Evolutionary conservation across 2,888 invertebrate species (phyloP).

Genomic region (Limnephilus marmoratus): DNA sequence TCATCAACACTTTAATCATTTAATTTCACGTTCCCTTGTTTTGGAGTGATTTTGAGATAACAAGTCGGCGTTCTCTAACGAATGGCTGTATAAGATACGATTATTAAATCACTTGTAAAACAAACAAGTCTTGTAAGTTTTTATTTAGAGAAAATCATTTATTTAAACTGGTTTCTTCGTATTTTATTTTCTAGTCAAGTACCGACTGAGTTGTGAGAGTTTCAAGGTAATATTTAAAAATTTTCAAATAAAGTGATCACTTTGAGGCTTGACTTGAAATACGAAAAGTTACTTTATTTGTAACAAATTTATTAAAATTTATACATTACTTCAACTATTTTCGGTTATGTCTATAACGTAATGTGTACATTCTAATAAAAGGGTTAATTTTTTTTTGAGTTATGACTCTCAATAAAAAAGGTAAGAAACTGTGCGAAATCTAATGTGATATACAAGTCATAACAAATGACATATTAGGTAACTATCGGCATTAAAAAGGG

Average conservation of each 20-base stretch:
- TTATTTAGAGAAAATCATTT: background rate
- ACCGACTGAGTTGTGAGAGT: background rate
- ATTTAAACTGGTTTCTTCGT: background rate
- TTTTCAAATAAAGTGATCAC: background rate
- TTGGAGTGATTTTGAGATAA: background rate
- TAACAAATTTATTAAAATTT: too few species aligned
- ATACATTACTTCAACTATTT: too few species aligned
- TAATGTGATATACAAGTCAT: too few species aligned
- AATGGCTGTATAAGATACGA: background rate
- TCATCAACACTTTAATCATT: slow-evolving; percentile 2
- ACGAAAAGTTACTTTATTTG: too few species aligned
- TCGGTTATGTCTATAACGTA: too few species aligned
- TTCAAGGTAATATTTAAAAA: background rate
- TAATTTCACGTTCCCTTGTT: background rate
- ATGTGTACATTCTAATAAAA: too few species aligned
- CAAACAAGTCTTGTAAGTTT: background rate
- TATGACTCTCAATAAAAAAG: too few species aligned
- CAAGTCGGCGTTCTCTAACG: background rate
- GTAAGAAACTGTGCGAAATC: too few species aligned
- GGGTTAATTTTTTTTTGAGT: too few species aligned
- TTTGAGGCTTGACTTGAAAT: too few species aligned
- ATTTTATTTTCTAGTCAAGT: background rate
- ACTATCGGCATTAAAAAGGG: too few species aligned
- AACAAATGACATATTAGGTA: too few species aligned
- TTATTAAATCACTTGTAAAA: background rate